phyloP scores from a whole-genome alignment of 1,140 invertebrate species.

The Pemphigus obesinymphae region DNA sequence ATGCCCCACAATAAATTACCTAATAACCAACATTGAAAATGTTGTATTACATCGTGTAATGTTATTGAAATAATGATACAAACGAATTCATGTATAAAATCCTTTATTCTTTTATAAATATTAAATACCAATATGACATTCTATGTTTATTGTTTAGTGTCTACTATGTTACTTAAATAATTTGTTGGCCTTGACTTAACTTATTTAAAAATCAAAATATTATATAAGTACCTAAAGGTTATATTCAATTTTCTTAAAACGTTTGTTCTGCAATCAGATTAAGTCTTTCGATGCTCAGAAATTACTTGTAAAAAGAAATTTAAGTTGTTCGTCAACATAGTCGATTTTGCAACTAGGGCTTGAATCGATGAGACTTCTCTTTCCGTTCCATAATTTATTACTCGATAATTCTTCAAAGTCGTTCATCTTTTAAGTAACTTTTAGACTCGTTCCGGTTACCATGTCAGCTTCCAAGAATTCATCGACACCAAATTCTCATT shows the following conservation, averaged over 20 bases:
- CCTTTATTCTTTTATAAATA: background rate
- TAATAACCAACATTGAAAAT: no score
- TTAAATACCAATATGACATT: no score
- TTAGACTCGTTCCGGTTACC: background rate
- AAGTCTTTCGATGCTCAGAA: background rate
- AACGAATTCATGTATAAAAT: no score
- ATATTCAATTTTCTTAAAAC: no score
- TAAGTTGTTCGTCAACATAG: slow-evolving; percentile 32
- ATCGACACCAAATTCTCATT: background rate
- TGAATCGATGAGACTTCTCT: slow-evolving; percentile 44
- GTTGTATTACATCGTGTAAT: no score
- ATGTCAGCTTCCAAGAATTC: background rate
- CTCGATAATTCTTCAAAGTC: slow-evolving; percentile 44
- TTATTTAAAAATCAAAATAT: no score
- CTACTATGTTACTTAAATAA: no score
- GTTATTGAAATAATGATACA: background rate
- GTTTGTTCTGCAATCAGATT: background rate
- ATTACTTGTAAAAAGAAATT: slow-evolving; percentile 8
- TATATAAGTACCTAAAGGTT: no score
- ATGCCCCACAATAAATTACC: no score
- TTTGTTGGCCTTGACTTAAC: no score
- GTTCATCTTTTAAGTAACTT: slow-evolving; percentile 26
- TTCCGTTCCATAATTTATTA: slow-evolving; percentile 46
- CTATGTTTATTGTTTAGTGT: no score
- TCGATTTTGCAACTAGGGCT: slow-evolving; percentile 44